These are phyloP conservation scores for Chauna torquata DNA, from an alignment of 2,113 vertebrate species.

Conservation along the genomic window DNA sequence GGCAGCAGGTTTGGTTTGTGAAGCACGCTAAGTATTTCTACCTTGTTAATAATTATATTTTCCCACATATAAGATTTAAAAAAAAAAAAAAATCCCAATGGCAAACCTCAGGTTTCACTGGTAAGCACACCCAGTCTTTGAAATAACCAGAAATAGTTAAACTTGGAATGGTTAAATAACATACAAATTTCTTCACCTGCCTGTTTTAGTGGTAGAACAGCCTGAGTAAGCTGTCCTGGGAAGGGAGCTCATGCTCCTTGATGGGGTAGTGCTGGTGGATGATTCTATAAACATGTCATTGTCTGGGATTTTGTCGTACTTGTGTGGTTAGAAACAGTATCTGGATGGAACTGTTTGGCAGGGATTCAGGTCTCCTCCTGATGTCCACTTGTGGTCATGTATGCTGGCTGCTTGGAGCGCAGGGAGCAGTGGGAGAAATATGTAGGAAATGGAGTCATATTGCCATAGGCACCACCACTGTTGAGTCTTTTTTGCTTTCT, in stretches of 20 bases:
- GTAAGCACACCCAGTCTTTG: not conserved
- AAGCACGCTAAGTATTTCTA: not conserved
- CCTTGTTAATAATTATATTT: not conserved
- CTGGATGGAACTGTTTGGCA: slow-evolving; percentile 20
- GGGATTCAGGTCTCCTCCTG: not conserved
- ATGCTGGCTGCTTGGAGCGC: not conserved
- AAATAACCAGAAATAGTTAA: not conserved
- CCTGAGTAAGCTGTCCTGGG: not conserved
- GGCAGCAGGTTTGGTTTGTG: not conserved
- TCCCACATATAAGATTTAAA: not conserved
- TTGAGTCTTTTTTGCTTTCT: not conserved
- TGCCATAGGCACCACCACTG: not conserved
- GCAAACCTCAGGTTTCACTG: not conserved
- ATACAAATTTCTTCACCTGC: not conserved
- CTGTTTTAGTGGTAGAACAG: not conserved
- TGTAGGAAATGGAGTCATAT: not conserved
- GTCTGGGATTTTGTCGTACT: slow-evolving; percentile 12
- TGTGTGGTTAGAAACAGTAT: not conserved
- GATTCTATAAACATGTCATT: not conserved
- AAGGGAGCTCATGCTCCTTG: not conserved
- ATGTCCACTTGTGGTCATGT: not conserved
- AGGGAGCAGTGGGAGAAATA: slow-evolving; percentile 11
- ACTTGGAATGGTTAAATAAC: not conserved
- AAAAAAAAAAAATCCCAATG: not conserved
- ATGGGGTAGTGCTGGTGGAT: not conserved